These are phyloP conservation scores for Lasaia peninsularis DNA, from an alignment of 1,140 invertebrate species.

Conservation along the genomic window DNA sequence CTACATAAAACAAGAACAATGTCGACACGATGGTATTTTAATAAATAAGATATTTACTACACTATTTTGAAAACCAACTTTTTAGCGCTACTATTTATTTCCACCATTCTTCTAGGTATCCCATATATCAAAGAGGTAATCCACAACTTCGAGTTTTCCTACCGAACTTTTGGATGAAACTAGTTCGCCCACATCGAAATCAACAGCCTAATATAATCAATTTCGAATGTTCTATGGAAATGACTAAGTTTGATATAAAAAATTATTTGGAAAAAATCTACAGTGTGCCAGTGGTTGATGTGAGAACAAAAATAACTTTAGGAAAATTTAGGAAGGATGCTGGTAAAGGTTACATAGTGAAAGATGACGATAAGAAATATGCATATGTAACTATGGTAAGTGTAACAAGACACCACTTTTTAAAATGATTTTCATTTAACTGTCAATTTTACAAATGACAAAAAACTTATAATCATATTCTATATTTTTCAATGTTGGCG, in stretches of 20 bases:
- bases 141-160: conserved; percentile 93
- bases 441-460: too few species aligned
- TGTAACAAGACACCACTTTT: too few species aligned
- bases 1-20: conserved; percentile 26
- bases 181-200: conserved; percentile 82
- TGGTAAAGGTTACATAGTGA: conserved; percentile 81
- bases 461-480: too few species aligned
- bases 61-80: neutral
- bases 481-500: too few species aligned
- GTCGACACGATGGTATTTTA: conserved; percentile 55
- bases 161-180: conserved; percentile 96
- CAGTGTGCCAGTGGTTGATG: conserved; percentile 85
- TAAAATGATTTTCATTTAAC: too few species aligned
- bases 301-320: conserved; percentile 84
- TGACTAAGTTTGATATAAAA: conserved; percentile 91
- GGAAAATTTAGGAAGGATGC: conserved; percentile 78
- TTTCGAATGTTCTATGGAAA: conserved; percentile 92
- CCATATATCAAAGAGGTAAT: conserved; percentile 91
- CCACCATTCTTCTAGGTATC: conserved; percentile 80
- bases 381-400: conserved; percentile 90
- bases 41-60: neutral
- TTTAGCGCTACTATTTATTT: neutral
- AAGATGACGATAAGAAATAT: conserved; percentile 91
- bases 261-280: conserved; percentile 98
- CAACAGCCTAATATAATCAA: conserved; percentile 87